Evolutionary conservation across 2,113 vertebrate genomes (phyloP).

Genomic region (Grammomys surdaster): DNA sequence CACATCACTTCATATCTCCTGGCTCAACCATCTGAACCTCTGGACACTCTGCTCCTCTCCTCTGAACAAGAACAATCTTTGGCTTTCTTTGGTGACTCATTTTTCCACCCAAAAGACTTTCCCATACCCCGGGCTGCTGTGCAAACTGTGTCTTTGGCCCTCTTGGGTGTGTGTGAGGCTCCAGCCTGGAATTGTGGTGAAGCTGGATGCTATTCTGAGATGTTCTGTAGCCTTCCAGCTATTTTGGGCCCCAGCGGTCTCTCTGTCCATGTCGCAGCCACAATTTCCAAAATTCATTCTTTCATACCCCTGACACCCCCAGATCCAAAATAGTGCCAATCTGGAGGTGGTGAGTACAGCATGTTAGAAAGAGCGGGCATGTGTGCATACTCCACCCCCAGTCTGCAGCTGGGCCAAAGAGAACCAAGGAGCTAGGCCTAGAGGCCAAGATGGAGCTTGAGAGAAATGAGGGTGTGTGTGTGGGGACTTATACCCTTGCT

Average conservation of each 20-base stretch:
- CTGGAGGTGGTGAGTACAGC: not conserved
- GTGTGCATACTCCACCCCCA: accelerated
- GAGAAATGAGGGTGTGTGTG: not conserved
- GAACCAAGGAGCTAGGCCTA: not conserved
- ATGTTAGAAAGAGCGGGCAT: not conserved
- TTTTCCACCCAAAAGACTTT: not conserved
- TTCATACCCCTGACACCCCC: not conserved
- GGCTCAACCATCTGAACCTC: accelerated
- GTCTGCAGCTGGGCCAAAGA: not conserved
- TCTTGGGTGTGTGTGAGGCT: not conserved
- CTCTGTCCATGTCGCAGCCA: constrained; percentile 42
- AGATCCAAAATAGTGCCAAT: constrained; percentile 61
- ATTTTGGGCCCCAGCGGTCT: constrained; percentile 62
- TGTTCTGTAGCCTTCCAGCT: constrained; percentile 32
- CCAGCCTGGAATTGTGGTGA: constrained; percentile 50
- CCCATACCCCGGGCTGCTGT: not conserved
- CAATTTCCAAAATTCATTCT: constrained; percentile 51
- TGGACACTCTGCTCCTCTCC: not conserved
- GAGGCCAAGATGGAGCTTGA: not conserved
- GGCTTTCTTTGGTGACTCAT: not conserved
- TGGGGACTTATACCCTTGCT: too few relatives aligned
- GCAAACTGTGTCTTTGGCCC: not conserved
- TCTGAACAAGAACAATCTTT: not conserved
- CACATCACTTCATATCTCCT: not conserved
- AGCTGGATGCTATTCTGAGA: constrained; percentile 74